Conservation (phyloP, 2,113 vertebrate genomes). For the Mustelus asterias region DNA sequence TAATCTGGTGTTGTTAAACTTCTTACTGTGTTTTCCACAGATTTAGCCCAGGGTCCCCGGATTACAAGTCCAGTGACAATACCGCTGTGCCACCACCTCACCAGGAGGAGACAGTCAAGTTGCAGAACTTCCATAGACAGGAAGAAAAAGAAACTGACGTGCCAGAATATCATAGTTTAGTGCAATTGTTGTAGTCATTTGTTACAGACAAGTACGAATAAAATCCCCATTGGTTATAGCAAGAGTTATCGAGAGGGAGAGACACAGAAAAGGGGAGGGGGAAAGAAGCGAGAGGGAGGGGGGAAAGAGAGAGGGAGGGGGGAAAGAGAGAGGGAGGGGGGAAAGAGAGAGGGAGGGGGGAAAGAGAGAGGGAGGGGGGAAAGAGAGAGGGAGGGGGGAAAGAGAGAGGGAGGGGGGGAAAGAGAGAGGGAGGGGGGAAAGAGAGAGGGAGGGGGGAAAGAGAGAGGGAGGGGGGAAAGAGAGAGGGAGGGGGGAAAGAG, state of each 20-base stretch:
- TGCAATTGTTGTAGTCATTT: neutral
- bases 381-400: neutral
- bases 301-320: neutral
- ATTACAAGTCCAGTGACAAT: no score
- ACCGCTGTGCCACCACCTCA: no score
- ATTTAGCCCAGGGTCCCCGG: no score
- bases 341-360: neutral
- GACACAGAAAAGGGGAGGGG: no score
- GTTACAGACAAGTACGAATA: neutral
- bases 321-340: neutral
- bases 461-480: neutral
- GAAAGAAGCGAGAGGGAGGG: no score
- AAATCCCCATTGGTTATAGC: neutral
- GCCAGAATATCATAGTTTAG: neutral
- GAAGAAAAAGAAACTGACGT: neutral
- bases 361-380: neutral
- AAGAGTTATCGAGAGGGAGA: neutral
- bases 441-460: neutral
- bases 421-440: neutral
- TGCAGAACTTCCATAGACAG: neutral
- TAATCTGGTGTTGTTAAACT: no score
- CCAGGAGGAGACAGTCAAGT: neutral
- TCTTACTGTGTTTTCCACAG: no score
- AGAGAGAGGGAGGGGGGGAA: neutral
- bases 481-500: no score